These are phyloP conservation scores for Aphaenogaster ashmeadi DNA, from an alignment of 1,140 invertebrate genomes.

Conservation along the genomic window DNA sequence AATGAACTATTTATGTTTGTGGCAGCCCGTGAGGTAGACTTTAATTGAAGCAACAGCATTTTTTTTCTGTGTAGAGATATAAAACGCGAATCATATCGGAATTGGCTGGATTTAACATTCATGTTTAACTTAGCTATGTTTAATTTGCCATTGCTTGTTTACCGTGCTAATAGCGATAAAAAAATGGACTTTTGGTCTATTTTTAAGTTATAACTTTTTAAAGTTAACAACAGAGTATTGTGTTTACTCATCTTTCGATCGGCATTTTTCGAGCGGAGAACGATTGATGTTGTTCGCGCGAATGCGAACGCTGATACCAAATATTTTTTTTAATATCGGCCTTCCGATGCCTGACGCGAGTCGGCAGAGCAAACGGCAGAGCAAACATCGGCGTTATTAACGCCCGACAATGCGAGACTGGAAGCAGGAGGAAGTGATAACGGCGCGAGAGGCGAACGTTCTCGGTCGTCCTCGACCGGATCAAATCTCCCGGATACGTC, in stretches of 20 bases:
- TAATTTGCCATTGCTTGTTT: background rate
- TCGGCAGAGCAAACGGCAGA: background rate
- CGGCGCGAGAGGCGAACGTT: slow-evolving; percentile 22
- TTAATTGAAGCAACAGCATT: too few relatives aligned
- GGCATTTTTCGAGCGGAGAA: background rate
- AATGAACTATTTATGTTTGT: too few relatives aligned
- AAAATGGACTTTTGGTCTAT: background rate
- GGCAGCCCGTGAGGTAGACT: too few relatives aligned
- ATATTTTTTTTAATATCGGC: slow-evolving; percentile 54
- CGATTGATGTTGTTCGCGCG: background rate
- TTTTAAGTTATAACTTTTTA: slow-evolving; percentile 21
- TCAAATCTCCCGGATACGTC: slow-evolving; percentile 55
- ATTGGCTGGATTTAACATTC: background rate
- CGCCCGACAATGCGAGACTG: background rate
- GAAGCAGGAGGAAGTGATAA: slow-evolving; percentile 41
- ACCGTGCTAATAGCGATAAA: background rate
- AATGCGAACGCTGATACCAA: slow-evolving; percentile 18
- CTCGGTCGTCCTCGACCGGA: slow-evolving; percentile 28
- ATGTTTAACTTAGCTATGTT: background rate
- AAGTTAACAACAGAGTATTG: background rate
- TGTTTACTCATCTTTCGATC: background rate
- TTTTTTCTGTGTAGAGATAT: too few relatives aligned
- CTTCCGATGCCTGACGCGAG: background rate
- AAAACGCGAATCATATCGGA: background rate
- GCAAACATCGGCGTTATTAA: slow-evolving; percentile 36